Conservation (phyloP, 2,113 vertebrate species). For the Telmatochromis sp. region DNA sequence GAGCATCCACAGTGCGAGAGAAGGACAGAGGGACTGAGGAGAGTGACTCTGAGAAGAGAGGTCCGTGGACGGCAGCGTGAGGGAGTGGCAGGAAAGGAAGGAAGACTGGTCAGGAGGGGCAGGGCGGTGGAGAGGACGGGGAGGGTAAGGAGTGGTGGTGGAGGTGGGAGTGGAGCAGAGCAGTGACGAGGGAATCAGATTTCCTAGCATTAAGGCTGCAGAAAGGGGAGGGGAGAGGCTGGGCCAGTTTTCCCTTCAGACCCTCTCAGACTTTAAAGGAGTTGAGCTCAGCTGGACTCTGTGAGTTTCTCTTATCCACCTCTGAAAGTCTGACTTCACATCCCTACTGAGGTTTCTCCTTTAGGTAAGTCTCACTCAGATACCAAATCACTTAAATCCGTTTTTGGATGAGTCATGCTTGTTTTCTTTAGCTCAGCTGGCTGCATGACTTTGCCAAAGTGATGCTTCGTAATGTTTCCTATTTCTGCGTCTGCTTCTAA, state of each 20-base stretch:
- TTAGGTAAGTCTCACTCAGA: conserved; percentile 39
- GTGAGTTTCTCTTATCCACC: neutral
- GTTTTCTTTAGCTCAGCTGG: neutral
- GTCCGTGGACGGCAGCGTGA: neutral
- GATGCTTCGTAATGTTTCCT: neutral
- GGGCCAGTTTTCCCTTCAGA: conserved; percentile 7
- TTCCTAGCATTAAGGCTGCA: conserved; percentile 13
- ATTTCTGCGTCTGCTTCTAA: conserved; percentile 40
- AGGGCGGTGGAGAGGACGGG: neutral
- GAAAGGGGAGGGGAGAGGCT: neutral
- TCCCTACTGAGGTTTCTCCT: neutral
- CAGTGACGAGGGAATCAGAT: conserved; percentile 34
- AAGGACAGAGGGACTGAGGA: neutral
- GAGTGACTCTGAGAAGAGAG: neutral
- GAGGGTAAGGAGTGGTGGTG: neutral
- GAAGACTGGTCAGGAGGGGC: conserved; percentile 17
- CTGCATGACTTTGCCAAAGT: neutral
- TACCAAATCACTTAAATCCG: neutral
- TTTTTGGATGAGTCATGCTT: neutral
- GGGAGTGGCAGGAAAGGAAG: conserved; percentile 27
- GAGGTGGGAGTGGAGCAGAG: neutral
- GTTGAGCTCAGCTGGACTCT: neutral
- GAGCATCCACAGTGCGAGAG: neutral
- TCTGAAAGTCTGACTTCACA: neutral
- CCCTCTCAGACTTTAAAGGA: conserved; percentile 29